Conservation (phyloP, 2,797 vertebrate genomes). For the Muscicapa striata region DNA sequence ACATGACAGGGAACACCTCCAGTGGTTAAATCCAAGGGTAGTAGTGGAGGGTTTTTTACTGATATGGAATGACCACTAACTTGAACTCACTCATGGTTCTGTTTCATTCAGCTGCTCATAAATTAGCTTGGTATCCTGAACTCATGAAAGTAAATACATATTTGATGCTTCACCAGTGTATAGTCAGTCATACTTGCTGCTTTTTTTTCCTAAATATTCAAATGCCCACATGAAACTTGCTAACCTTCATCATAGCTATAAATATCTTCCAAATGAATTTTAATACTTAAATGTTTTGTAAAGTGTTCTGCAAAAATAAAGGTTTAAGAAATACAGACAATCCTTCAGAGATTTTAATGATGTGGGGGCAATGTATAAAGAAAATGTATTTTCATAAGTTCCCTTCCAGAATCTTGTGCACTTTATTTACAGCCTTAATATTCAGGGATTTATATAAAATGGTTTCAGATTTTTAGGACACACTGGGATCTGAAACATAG, state of each 20-base stretch:
- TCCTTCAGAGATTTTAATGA: background rate
- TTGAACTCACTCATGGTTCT: background rate
- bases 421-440: background rate
- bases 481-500: background rate
- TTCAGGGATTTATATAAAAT: background rate
- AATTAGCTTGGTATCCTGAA: slow-evolving; percentile 3
- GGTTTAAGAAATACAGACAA: background rate
- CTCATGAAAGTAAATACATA: slow-evolving; percentile 23
- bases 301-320: background rate
- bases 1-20: slow-evolving; percentile 24
- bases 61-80: slow-evolving; percentile 26
- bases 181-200: background rate
- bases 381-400: background rate
- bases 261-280: background rate
- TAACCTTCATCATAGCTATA: background rate
- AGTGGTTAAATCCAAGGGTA: slow-evolving; percentile 22
- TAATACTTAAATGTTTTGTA: background rate
- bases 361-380: background rate
- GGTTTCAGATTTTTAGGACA: background rate
- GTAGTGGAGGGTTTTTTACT: background rate
- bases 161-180: background rate
- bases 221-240: background rate
- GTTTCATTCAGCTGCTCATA: slow-evolving; percentile 48
- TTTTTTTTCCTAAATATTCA: background rate
- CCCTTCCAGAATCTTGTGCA: background rate